Percentiles rank a stretch among this genome's conserved stretches.
These are phyloP conservation scores for Hirundo rustica DNA, from an alignment of 2,797 vertebrate species.

Conservation along the genomic window DNA sequence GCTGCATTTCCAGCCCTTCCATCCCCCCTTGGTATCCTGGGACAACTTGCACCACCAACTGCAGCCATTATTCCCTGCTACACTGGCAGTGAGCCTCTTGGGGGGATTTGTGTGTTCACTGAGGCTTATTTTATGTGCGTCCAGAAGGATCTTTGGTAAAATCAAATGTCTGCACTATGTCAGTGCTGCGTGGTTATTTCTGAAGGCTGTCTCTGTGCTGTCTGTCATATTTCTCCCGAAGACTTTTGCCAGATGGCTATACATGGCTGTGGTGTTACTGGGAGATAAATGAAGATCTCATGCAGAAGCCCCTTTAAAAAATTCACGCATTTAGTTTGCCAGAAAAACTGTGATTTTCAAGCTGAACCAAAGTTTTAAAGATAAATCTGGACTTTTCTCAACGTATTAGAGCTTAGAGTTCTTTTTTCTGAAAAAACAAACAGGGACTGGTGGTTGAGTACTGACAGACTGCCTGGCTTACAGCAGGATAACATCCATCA, in stretches of 20 bases:
- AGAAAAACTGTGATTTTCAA: background rate
- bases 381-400: background rate
- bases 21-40: rapidly evolving
- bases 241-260: background rate
- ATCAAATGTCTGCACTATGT: background rate
- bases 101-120: background rate
- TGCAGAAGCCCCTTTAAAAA: background rate
- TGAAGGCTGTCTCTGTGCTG: background rate
- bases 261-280: background rate
- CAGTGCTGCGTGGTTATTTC: background rate
- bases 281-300: background rate
- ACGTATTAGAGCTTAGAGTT: background rate
- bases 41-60: rapidly evolving
- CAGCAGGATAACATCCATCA: background rate
- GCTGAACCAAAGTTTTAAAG: background rate
- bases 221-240: background rate
- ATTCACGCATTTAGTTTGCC: background rate
- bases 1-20: background rate
- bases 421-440: background rate
- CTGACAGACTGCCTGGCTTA: background rate
- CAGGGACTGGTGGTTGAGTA: background rate
- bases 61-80: rapidly evolving
- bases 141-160: background rate
- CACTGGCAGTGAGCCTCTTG: rapidly evolving
- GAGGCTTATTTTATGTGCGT: background rate